Percentiles rank a stretch among this genome's conserved stretches.
Evolutionary conservation across 2,113 vertebrate genomes (phyloP).

Genomic region (Morone saxatilis): DNA sequence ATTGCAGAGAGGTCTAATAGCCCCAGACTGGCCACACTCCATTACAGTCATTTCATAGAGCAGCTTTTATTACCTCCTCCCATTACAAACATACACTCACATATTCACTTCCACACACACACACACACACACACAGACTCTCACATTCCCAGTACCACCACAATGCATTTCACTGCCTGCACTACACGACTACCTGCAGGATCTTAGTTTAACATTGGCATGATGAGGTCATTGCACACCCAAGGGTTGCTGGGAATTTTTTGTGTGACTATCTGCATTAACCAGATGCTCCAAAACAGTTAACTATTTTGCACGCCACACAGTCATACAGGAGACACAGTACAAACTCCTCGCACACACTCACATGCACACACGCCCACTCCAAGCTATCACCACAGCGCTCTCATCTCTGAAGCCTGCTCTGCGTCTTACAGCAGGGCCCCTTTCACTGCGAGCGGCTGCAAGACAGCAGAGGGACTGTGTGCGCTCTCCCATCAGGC

Average conservation of each 20-base stretch:
- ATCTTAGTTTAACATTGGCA: slow-evolving; percentile 20
- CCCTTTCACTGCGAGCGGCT: slow-evolving; percentile 40
- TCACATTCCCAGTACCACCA: slow-evolving; percentile 45
- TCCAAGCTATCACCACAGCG: slow-evolving; percentile 18
- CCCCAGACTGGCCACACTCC: slow-evolving; percentile 78
- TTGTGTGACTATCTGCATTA: neutral
- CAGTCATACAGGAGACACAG: slow-evolving; percentile 4
- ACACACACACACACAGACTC: slow-evolving; percentile 48
- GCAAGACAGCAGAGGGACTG: slow-evolving; percentile 63
- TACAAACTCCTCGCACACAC: slow-evolving; percentile 14
- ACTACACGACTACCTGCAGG: slow-evolving; percentile 54
- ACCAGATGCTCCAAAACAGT: slow-evolving; percentile 9
- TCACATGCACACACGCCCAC: slow-evolving; percentile 35
- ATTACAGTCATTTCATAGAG: slow-evolving; percentile 82
- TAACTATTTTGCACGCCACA: neutral
- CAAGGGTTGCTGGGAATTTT: slow-evolving; percentile 4
- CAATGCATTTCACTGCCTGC: slow-evolving; percentile 48
- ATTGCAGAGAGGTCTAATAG: slow-evolving; percentile 81
- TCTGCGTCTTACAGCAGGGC: slow-evolving; percentile 53
- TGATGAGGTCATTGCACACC: slow-evolving; percentile 6
- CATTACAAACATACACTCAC: slow-evolving; percentile 71
- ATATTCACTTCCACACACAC: slow-evolving; percentile 38
- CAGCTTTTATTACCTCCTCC: slow-evolving; percentile 81
- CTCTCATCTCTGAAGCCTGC: slow-evolving; percentile 44
- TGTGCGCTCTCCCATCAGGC: slow-evolving; percentile 62